Evolutionary conservation across 2,797 vertebrate genomes (phyloP).

Genomic region (Sebastes hopkinsi): DNA sequence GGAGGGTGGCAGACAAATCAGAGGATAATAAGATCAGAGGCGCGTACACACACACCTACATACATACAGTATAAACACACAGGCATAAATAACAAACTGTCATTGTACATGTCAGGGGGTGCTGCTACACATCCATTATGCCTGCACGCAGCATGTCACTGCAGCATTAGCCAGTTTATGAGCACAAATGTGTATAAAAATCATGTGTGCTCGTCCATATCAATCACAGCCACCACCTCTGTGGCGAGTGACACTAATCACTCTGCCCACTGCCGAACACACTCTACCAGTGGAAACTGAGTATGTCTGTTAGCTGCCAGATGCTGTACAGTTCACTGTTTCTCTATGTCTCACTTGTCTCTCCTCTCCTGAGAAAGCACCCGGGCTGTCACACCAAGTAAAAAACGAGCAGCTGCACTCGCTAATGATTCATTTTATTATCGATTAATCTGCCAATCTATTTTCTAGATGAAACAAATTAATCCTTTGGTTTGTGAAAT

Average conservation of each 20-base stretch:
- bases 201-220: not conserved
- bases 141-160: not conserved
- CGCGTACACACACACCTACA: not conserved
- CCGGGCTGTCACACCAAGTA: not conserved
- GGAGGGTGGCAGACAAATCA: not conserved
- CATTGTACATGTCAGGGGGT: not conserved
- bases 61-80: not conserved
- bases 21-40: not conserved
- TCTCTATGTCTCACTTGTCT: not conserved
- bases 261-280: slow-evolving; percentile 5
- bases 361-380: not conserved
- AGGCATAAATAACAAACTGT: not conserved
- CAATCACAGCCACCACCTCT: slow-evolving; percentile 25
- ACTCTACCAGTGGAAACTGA: slow-evolving; percentile 8
- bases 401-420: not conserved
- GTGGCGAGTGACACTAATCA: slow-evolving; percentile 36
- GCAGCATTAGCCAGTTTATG: not conserved
- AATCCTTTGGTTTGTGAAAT: not conserved
- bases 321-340: not conserved
- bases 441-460: not conserved
- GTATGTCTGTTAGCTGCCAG: slow-evolving; percentile 30
- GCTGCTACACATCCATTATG: not conserved
- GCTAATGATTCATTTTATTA: not conserved
- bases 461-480: not conserved
- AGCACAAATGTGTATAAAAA: slow-evolving; percentile 22